A percentile compares a stretch with the other conserved stretches of the same genome.
These are phyloP conservation scores for Ochropleura plecta DNA, from an alignment of 2,888 invertebrate genomes.

Conservation along the genomic window DNA sequence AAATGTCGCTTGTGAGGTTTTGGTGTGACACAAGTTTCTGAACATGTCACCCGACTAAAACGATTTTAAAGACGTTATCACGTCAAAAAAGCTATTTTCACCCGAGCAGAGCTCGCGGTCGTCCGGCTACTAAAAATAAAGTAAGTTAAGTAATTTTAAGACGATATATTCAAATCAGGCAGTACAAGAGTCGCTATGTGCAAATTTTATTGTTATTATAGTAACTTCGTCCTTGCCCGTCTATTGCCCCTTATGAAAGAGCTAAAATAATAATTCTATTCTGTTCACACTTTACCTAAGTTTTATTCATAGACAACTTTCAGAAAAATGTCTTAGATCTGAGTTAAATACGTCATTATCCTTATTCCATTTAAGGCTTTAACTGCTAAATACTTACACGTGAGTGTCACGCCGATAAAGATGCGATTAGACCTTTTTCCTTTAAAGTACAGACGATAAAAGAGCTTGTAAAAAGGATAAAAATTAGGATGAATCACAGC, in stretches of 20 bases:
- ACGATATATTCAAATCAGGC: not conserved
- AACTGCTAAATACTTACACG: constrained; percentile 32
- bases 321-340: constrained; percentile 9
- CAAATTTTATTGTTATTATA: not conserved
- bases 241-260: not conserved
- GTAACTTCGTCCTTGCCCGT: not conserved
- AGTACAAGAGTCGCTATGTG: not conserved
- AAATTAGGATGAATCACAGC: constrained; percentile 53
- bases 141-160: not conserved
- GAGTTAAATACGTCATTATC: constrained; percentile 38
- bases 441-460: constrained; percentile 41
- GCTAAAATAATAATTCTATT: no score
- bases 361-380: constrained; percentile 19
- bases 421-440: constrained; percentile 22
- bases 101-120: no score
- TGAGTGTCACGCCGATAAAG: constrained; percentile 31
- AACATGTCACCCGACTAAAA: no score
- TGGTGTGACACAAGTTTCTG: no score
- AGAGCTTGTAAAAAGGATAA: constrained; percentile 45
- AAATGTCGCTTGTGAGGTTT: no score
- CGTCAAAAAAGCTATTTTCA: no score
- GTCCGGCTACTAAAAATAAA: not conserved
- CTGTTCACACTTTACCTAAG: not conserved
- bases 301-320: not conserved
- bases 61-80: no score